These are phyloP conservation scores for Ochropleura plecta DNA, from an alignment of 2,888 invertebrate genomes.

Conservation along the genomic window DNA sequence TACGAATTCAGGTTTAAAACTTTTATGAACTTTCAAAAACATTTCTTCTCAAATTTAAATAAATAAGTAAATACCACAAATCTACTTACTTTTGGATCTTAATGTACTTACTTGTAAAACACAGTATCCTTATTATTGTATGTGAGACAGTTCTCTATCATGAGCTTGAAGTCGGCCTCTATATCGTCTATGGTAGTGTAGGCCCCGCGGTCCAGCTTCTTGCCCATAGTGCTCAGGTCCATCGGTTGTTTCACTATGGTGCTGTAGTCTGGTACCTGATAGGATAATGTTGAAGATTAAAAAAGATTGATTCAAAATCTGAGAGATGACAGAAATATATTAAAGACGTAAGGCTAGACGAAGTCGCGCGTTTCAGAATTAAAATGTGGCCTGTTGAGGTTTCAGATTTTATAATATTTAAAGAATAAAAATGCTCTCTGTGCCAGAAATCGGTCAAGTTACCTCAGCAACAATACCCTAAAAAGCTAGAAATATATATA, in stretches of 20 bases:
- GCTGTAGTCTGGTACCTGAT: conserved; percentile 96
- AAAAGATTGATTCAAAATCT: neutral
- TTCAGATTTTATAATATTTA: neutral
- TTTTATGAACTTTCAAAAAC: neutral
- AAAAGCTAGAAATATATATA: neutral
- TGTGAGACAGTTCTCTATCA: conserved; percentile 98
- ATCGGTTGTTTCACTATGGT: conserved; percentile 86
- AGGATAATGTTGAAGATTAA: neutral
- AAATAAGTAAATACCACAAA: neutral
- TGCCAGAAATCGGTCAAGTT: neutral
- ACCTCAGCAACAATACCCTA: neutral
- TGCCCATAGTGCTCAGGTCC: conserved; percentile 93
- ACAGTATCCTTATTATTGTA: conserved; percentile 99
- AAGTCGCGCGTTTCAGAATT: too few relatives aligned
- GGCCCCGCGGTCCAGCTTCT: conserved; percentile 92
- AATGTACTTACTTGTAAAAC: conserved; percentile 92
- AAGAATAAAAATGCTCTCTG: neutral
- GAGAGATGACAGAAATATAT: neutral
- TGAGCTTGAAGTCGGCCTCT: conserved; percentile 97
- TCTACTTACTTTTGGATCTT: neutral
- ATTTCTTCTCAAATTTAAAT: neutral
- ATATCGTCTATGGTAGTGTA: conserved; percentile 94
- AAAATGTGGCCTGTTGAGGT: neutral
- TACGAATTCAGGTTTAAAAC: too few relatives aligned
- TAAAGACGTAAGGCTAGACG: neutral